phyloP scores from a whole-genome alignment of 2,797 vertebrate genomes.

The Apogon hyalosoma region DNA sequence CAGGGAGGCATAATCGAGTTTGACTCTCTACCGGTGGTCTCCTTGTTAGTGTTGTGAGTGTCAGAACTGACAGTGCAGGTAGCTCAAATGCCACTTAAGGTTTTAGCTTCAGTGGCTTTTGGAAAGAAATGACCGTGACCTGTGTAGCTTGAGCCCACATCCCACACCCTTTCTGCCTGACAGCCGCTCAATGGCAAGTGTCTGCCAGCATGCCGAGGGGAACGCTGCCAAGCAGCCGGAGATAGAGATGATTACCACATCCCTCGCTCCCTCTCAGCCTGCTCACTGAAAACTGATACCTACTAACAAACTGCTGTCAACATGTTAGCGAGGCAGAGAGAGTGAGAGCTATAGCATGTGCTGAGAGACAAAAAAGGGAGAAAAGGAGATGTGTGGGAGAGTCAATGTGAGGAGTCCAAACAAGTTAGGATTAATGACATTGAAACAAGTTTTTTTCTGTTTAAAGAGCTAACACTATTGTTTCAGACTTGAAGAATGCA shows the following conservation, averaged over 20 bases:
- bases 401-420: constrained; percentile 72
- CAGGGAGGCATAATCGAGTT: constrained; percentile 80
- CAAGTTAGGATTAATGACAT: constrained; percentile 81
- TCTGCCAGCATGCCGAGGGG: constrained; percentile 82
- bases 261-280: constrained; percentile 80
- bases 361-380: constrained; percentile 57
- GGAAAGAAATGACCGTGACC: constrained; percentile 84
- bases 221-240: constrained; percentile 79
- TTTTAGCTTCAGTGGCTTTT: constrained; percentile 86
- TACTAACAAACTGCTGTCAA: constrained; percentile 86
- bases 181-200: constrained; percentile 85
- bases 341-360: constrained; percentile 68
- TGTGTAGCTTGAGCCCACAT: constrained; percentile 80
- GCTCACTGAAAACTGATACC: constrained; percentile 82
- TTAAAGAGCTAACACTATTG: constrained; percentile 60
- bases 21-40: constrained; percentile 84
- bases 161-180: constrained; percentile 85
- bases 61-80: constrained; percentile 86
- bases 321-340: constrained; percentile 79
- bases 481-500: constrained; percentile 68
- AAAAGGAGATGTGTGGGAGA: constrained; percentile 68
- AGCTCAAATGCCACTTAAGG: constrained; percentile 86
- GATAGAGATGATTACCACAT: constrained; percentile 87
- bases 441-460: constrained; percentile 58
- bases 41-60: constrained; percentile 83